Conservation (phyloP, 2,797 vertebrate species). For the Amblyraja radiata region DNA sequence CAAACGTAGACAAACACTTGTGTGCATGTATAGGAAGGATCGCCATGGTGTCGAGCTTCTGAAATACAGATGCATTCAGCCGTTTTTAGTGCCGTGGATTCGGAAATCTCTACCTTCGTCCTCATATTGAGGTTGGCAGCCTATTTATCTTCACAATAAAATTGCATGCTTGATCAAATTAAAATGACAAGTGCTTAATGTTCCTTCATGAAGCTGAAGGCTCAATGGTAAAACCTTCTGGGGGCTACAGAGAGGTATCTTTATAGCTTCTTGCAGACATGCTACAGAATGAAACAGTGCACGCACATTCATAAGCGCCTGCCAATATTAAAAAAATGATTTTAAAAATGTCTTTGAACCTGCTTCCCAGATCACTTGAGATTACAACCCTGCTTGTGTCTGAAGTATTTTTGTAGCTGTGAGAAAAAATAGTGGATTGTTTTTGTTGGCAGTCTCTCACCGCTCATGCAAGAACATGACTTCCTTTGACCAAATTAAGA, state of each 20-base stretch:
- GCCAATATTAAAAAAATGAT: background rate
- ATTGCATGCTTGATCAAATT: background rate
- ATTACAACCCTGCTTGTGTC: background rate
- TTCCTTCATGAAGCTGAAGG: background rate
- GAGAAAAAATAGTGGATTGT: background rate
- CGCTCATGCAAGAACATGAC: background rate
- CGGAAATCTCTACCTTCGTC: background rate
- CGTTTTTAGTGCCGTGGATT: background rate
- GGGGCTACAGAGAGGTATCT: conserved; percentile 19
- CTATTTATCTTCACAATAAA: background rate
- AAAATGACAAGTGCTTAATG: background rate
- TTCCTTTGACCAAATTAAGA: background rate
- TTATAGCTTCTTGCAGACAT: background rate
- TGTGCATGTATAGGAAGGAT: background rate
- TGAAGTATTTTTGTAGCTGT: background rate
- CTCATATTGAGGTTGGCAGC: background rate
- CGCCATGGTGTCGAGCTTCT: background rate
- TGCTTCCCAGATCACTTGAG: background rate
- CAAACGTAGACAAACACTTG: background rate
- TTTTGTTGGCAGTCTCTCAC: background rate
- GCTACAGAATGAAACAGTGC: background rate
- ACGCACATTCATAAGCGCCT: background rate
- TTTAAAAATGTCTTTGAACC: background rate
- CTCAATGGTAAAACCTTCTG: conserved; percentile 5
- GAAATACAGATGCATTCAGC: background rate